Percentiles rank a stretch among this genome's conserved stretches.
These are phyloP conservation scores for Clarias platycephalus DNA, from an alignment of 2,797 vertebrate species.

Conservation along the genomic window DNA sequence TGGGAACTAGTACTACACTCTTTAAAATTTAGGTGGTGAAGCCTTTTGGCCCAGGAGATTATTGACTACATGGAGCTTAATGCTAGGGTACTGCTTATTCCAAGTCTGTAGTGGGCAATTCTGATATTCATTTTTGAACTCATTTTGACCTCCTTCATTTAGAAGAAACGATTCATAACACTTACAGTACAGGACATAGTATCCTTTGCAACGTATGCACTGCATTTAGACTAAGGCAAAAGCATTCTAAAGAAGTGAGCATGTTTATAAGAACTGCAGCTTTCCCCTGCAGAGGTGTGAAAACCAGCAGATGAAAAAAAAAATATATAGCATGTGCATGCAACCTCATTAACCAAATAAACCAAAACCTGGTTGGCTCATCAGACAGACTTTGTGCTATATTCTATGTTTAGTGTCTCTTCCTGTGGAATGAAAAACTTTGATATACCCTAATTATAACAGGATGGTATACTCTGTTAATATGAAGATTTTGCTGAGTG, in stretches of 20 bases:
- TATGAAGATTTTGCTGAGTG: background rate
- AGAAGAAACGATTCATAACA: background rate
- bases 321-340: background rate
- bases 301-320: constrained; percentile 1
- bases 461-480: background rate
- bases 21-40: constrained; percentile 35
- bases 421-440: constrained; percentile 19
- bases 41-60: constrained; percentile 14
- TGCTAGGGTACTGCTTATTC: background rate
- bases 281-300: constrained; percentile 42
- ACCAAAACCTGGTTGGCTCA: constrained; percentile 2
- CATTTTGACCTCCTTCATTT: constrained; percentile 13
- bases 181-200: background rate
- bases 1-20: constrained; percentile 29
- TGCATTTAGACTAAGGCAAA: background rate
- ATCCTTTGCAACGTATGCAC: background rate
- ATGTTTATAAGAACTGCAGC: constrained; percentile 30
- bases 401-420: background rate
- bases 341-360: constrained; percentile 42
- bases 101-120: constrained; percentile 7
- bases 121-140: constrained; percentile 13
- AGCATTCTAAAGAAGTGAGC: background rate
- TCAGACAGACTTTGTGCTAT: background rate
- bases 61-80: constrained; percentile 19
- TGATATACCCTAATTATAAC: constrained; percentile 15